These are phyloP conservation scores for Taxidea taxus DNA, from an alignment of 2,113 vertebrate genomes.

Conservation along the genomic window DNA sequence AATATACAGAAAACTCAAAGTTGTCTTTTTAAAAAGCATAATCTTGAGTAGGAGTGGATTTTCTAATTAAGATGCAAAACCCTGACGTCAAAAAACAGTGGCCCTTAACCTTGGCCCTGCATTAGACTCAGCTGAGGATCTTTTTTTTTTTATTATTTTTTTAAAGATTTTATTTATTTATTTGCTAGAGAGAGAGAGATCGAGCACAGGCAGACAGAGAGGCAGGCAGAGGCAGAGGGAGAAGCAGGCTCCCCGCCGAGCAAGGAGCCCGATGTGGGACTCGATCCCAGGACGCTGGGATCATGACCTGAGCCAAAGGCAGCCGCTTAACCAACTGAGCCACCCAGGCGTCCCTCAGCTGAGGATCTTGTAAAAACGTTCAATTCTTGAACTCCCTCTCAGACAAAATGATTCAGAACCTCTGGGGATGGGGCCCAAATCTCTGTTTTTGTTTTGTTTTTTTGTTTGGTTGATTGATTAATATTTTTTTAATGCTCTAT, in stretches of 20 bases:
- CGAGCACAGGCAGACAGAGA: no score
- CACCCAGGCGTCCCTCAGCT: no score
- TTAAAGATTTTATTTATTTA: no score
- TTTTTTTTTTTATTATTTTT: no score
- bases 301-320: no score
- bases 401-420: conserved; percentile 20
- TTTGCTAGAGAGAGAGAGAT: no score
- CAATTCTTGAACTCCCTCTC: background rate
- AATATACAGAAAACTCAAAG: background rate
- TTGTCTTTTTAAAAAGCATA: conserved; percentile 6
- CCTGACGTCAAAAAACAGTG: background rate
- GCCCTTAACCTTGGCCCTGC: background rate
- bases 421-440: background rate
- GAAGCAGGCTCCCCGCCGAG: no score
- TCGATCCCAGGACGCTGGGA: no score
- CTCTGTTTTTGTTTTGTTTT: background rate
- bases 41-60: conserved; percentile 2
- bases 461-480: background rate
- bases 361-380: conserved; percentile 12
- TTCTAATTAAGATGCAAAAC: conserved; percentile 31
- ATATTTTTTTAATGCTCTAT: background rate
- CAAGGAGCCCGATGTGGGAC: no score
- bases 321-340: no score
- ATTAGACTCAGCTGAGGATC: background rate
- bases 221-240: no score